phyloP scores from a whole-genome alignment of 2,113 vertebrate species.

The Forbesichthys agassizii region DNA sequence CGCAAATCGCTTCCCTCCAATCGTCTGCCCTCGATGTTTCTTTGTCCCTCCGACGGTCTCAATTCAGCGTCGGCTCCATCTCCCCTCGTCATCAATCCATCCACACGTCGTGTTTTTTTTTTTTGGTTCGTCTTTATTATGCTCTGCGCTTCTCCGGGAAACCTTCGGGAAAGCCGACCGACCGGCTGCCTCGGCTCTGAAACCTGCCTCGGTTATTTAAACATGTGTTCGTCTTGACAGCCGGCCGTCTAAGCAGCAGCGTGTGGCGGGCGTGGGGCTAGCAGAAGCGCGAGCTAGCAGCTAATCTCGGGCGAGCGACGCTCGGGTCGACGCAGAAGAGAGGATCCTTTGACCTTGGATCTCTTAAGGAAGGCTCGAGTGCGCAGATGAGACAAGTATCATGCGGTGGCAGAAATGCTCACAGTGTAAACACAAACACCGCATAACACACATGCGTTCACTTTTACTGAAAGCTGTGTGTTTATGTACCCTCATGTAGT shows the following conservation, averaged over 20 bases:
- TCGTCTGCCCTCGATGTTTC: slow-evolving; percentile 9
- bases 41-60: slow-evolving; percentile 22
- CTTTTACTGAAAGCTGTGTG: background rate
- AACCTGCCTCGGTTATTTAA: slow-evolving; percentile 43
- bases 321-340: slow-evolving; percentile 23
- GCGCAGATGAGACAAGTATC: slow-evolving; percentile 51
- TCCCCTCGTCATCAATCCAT: slow-evolving; percentile 12
- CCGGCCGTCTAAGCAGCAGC: background rate
- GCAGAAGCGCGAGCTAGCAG: slow-evolving; percentile 12
- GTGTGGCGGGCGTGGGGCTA: slow-evolving; percentile 4
- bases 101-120: slow-evolving; percentile 29
- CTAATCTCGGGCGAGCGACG: slow-evolving; percentile 9
- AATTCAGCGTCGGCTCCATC: slow-evolving; percentile 30
- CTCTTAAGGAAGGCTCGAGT: slow-evolving; percentile 37
- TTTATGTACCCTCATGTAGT: background rate
- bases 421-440: slow-evolving; percentile 8
- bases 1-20: too few relatives aligned
- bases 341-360: slow-evolving; percentile 60
- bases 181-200: slow-evolving; percentile 32
- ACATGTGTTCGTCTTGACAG: too few relatives aligned
- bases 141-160: slow-evolving; percentile 16
- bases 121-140: slow-evolving; percentile 21
- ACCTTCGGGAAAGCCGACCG: slow-evolving; percentile 39
- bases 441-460: slow-evolving; percentile 21
- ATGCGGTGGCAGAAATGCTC: background rate